Evolutionary conservation across 2,113 vertebrate genomes (phyloP).

Genomic region (Apistogramma diplotaenia): DNA sequence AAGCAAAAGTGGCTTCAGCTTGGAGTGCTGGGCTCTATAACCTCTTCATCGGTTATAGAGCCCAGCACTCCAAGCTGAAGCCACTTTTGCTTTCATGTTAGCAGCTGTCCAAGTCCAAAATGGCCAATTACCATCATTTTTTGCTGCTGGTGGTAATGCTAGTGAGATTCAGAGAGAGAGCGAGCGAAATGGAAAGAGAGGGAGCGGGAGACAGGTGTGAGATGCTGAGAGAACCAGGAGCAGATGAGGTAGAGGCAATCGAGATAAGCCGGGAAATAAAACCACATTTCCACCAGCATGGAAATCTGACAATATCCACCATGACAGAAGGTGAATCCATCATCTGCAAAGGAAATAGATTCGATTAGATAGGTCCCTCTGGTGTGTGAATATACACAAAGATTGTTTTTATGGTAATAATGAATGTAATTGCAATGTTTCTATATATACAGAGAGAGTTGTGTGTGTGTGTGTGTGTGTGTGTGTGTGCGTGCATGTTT

Average conservation of each 20-base stretch:
- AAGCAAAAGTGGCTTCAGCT: too few relatives aligned
- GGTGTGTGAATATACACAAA: slow-evolving; percentile 47
- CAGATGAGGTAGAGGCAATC: slow-evolving; percentile 58
- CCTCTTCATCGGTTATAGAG: slow-evolving; percentile 63
- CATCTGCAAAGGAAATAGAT: slow-evolving; percentile 71
- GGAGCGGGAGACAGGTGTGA: not conserved
- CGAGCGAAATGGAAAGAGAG: not conserved
- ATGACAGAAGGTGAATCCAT: slow-evolving; percentile 72
- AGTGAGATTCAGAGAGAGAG: slow-evolving; percentile 28
- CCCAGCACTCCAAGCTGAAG: slow-evolving; percentile 59
- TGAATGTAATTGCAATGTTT: slow-evolving; percentile 49
- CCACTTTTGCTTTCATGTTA: slow-evolving; percentile 73
- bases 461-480: not conserved
- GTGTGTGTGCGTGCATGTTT: not conserved
- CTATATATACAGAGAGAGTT: not conserved
- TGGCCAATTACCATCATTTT: slow-evolving; percentile 78
- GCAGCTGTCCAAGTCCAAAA: slow-evolving; percentile 73
- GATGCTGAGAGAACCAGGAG: slow-evolving; percentile 15
- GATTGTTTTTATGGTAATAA: slow-evolving; percentile 72
- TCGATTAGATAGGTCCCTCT: slow-evolving; percentile 68
- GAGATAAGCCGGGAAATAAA: slow-evolving; percentile 68
- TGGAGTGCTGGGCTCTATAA: too few relatives aligned
- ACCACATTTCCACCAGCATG: slow-evolving; percentile 60
- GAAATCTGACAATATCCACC: slow-evolving; percentile 70
- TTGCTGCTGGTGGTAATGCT: slow-evolving; percentile 65